Evolutionary conservation across 2,888 invertebrate genomes (phyloP).

Genomic region (Stenodera caucasica): DNA sequence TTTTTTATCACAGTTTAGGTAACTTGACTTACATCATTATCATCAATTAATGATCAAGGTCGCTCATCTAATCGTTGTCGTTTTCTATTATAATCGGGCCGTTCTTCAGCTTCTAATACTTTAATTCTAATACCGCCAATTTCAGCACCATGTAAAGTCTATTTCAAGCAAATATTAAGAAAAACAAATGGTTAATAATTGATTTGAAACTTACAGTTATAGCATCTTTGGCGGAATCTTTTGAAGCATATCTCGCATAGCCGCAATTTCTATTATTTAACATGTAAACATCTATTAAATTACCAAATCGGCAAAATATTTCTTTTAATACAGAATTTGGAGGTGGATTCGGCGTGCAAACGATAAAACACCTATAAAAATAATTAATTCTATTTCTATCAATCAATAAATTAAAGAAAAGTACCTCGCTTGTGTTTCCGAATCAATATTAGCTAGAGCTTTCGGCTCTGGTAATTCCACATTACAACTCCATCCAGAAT

Average conservation of each 20-base stretch:
- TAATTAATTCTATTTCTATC: neutral
- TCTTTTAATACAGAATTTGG: slow-evolving; percentile 79
- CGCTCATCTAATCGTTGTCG: slow-evolving; percentile 32
- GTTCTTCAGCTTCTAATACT: slow-evolving; percentile 86
- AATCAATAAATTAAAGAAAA: too few relatives aligned
- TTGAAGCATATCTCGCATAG: slow-evolving; percentile 82
- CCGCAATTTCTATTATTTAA: slow-evolving; percentile 89
- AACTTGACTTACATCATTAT: slow-evolving; percentile 1
- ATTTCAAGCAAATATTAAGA: too few relatives aligned
- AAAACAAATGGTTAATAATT: too few relatives aligned
- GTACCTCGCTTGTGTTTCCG: slow-evolving; percentile 65
- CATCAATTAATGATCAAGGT: neutral
- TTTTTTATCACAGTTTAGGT: slow-evolving; percentile 1
- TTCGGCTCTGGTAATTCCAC: slow-evolving; percentile 73
- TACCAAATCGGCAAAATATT: slow-evolving; percentile 88
- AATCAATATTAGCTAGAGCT: slow-evolving; percentile 69
- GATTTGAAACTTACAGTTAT: slow-evolving; percentile 63
- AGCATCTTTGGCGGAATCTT: slow-evolving; percentile 74
- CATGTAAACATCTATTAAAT: slow-evolving; percentile 87
- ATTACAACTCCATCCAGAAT: slow-evolving; percentile 56
- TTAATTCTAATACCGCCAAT: slow-evolving; percentile 84
- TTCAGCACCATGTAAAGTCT: slow-evolving; percentile 79
- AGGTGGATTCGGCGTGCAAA: slow-evolving; percentile 68
- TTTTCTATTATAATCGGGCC: slow-evolving; percentile 37
- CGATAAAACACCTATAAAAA: slow-evolving; percentile 63